Percentiles rank a stretch among this genome's conserved stretches.
Evolutionary conservation across 2,113 vertebrate genomes (phyloP).

Genomic region (Sinocyclocheilus maitianheensis): DNA sequence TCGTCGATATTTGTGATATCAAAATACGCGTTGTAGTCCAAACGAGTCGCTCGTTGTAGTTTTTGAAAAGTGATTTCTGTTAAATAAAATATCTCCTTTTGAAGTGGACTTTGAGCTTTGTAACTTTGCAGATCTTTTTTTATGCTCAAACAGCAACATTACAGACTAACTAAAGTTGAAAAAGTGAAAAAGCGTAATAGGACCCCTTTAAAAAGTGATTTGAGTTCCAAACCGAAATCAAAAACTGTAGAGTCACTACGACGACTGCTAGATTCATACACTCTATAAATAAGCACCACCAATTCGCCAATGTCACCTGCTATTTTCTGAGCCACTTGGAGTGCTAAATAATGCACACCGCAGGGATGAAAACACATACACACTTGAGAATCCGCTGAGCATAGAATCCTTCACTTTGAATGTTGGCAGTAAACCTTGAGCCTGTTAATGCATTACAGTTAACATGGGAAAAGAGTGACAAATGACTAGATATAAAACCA

Average conservation of each 20-base stretch:
- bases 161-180: too few species aligned
- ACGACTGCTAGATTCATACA: not conserved
- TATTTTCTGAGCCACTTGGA: constrained; percentile 34
- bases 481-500: not conserved
- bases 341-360: constrained; percentile 41
- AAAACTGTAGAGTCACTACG: not conserved
- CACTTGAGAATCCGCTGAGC: not conserved
- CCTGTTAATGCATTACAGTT: constrained; percentile 35
- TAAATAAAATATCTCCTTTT: too few species aligned
- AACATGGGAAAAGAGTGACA: not conserved
- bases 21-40: too few species aligned
- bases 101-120: too few species aligned
- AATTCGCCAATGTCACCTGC: constrained; percentile 37
- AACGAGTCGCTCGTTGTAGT: too few species aligned
- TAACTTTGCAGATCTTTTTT: too few species aligned
- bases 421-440: constrained; percentile 17
- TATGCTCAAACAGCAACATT: too few species aligned
- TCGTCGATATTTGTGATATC: too few species aligned
- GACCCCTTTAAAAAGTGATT: not conserved
- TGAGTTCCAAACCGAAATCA: not conserved
- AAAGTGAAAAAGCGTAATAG: too few species aligned
- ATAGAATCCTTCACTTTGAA: not conserved
- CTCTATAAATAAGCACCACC: constrained; percentile 40
- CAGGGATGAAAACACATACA: constrained; percentile 10
- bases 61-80: too few species aligned